These are phyloP conservation scores for Scartelaos histophorus DNA, from an alignment of 2,113 vertebrate genomes.

Conservation along the genomic window DNA sequence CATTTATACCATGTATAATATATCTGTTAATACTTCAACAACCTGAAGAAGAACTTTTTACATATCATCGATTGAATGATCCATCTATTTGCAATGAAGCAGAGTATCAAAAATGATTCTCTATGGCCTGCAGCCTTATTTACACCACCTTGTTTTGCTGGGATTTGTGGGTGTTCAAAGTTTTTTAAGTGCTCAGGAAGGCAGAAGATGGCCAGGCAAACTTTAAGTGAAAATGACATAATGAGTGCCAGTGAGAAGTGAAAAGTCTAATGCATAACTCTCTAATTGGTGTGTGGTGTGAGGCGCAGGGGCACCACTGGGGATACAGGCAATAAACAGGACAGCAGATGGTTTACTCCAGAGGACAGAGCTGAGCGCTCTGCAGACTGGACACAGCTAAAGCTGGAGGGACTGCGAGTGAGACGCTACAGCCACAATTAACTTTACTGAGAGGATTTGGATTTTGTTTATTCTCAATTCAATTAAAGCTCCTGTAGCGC, in stretches of 20 bases:
- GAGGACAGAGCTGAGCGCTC: constrained; percentile 64
- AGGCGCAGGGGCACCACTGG: constrained; percentile 75
- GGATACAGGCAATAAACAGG: constrained; percentile 75
- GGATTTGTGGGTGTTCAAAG: constrained; percentile 32
- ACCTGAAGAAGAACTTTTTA: neutral
- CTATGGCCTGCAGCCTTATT: neutral
- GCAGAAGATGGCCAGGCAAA: constrained; percentile 37
- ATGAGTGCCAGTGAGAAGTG: constrained; percentile 63
- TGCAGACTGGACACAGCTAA: constrained; percentile 70
- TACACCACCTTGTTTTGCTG: constrained; percentile 21
- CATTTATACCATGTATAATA: neutral
- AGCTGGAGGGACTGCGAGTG: constrained; percentile 34
- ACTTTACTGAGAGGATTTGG: neutral
- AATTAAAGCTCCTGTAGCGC: neutral
- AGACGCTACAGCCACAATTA: neutral
- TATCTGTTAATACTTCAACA: neutral
- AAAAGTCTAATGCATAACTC: constrained; percentile 72
- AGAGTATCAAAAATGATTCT: neutral
- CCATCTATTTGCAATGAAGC: neutral
- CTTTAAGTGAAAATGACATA: constrained; percentile 61
- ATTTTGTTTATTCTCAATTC: neutral
- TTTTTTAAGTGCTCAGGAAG: constrained; percentile 31
- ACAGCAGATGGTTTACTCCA: constrained; percentile 77
- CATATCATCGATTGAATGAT: neutral
- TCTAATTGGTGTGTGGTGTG: constrained; percentile 79